A percentile compares a stretch with the other conserved stretches of the same genome.
These are phyloP conservation scores for Campoplex nolae DNA, from an alignment of 2,888 invertebrate genomes.

Conservation along the genomic window DNA sequence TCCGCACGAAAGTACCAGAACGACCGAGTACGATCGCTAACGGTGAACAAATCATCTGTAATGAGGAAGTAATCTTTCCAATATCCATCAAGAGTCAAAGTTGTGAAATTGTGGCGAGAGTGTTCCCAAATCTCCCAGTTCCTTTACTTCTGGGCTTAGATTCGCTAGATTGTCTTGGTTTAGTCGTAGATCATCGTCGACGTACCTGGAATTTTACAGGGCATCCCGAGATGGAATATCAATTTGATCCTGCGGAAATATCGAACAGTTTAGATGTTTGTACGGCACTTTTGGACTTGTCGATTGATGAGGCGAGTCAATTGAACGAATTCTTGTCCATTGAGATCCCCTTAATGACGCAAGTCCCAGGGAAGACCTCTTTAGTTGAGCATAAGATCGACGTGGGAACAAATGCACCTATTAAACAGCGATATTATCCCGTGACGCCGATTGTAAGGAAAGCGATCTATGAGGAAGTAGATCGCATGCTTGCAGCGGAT, in stretches of 20 bases:
- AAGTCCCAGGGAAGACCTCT: not conserved
- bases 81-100: not conserved
- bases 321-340: not conserved
- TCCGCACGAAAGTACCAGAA: not conserved
- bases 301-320: not conserved
- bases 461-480: slow-evolving; percentile 10
- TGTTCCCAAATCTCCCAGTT: no score
- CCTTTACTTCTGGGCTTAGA: no score
- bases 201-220: no score
- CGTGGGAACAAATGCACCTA: not conserved
- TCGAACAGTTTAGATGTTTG: not conserved
- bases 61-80: not conserved
- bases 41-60: not conserved
- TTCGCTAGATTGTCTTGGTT: no score
- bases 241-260: not conserved
- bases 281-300: not conserved
- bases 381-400: slow-evolving; percentile 6
- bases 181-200: no score
- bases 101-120: not conserved
- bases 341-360: not conserved
- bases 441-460: not conserved
- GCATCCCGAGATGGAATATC: not conserved
- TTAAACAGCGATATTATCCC: slow-evolving; percentile 14
- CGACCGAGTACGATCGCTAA: not conserved
- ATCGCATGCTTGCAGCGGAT: not conserved